Conservation (phyloP, 2,888 invertebrate species). For the Orgyia antiqua region DNA sequence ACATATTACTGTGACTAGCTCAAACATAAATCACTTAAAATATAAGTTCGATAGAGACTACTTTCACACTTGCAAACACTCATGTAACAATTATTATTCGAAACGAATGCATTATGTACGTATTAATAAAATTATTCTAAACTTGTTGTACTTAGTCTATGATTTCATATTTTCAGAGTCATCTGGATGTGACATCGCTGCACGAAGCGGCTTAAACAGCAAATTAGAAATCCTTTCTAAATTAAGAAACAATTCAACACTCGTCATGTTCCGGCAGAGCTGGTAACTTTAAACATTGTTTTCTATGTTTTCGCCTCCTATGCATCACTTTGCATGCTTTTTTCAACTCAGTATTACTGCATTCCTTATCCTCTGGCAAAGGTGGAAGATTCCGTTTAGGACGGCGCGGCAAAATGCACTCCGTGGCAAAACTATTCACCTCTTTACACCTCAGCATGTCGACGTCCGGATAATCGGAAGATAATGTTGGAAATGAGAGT, state of each 20-base stretch:
- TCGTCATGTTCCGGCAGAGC: constrained; percentile 60
- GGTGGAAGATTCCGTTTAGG: constrained; percentile 56
- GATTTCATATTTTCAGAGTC: constrained; percentile 13
- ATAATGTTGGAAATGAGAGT: constrained; percentile 44
- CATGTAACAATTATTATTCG: too few relatives aligned
- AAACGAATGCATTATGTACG: too few relatives aligned
- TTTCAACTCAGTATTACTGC: constrained; percentile 51
- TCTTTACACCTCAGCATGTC: constrained; percentile 61
- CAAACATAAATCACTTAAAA: too few relatives aligned
- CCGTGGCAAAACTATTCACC: constrained; percentile 50
- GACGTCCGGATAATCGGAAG: constrained; percentile 48
- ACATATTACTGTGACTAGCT: too few relatives aligned
- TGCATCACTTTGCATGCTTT: constrained; percentile 44
- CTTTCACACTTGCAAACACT: too few relatives aligned
- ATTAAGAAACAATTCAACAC: constrained; percentile 53
- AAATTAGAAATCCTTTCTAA: constrained; percentile 14
- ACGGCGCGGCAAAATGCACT: constrained; percentile 56
- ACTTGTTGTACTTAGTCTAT: constrained; percentile 24
- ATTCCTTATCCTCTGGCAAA: constrained; percentile 64
- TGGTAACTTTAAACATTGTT: constrained; percentile 51
- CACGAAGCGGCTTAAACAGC: constrained; percentile 17
- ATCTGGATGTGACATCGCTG: constrained; percentile 15
- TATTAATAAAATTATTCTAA: too few relatives aligned
- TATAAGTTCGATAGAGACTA: too few relatives aligned
- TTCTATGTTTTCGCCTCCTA: constrained; percentile 49